These are phyloP conservation scores for Chrysodeixis includens DNA, from an alignment of 2,888 invertebrate genomes.

Conservation along the genomic window DNA sequence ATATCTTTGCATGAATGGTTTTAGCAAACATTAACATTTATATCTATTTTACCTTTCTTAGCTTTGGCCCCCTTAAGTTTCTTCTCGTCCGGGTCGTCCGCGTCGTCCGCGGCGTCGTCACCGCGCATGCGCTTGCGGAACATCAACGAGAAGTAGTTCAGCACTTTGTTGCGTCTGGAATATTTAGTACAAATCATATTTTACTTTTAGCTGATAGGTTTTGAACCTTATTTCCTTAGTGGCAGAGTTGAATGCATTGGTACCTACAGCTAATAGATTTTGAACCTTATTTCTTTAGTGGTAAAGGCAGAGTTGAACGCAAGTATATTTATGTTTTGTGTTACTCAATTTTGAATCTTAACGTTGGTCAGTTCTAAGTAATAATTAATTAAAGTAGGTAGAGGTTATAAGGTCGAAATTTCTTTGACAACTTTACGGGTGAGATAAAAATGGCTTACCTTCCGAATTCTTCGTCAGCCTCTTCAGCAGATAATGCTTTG, in stretches of 20 bases:
- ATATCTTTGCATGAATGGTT: too few relatives aligned
- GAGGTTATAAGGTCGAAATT: not conserved
- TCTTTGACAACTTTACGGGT: not conserved
- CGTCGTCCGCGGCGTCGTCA: conserved; percentile 91
- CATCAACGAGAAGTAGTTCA: conserved; percentile 99
- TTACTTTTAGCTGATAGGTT: not conserved
- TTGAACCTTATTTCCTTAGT: not conserved
- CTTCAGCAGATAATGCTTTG: conserved; percentile 98
- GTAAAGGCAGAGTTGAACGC: not conserved
- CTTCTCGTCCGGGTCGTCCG: conserved; percentile 91
- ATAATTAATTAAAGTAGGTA: not conserved
- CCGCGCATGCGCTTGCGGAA: conserved; percentile 95
- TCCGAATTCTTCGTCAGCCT: conserved; percentile 99
- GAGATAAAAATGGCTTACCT: conserved; percentile 76
- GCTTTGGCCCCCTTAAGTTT: conserved; percentile 87
- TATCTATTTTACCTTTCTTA: conserved; percentile 81
- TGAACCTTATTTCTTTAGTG: not conserved
- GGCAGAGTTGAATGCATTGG: not conserved
- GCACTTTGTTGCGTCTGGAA: conserved; percentile 96
- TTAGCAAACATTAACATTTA: too few relatives aligned
- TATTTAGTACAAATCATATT: not conserved
- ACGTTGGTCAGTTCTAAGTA: not conserved
- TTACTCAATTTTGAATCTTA: not conserved
- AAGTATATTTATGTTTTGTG: not conserved
- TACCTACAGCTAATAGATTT: not conserved